Evolutionary conservation across 2,797 vertebrate genomes (phyloP).

Genomic region (Gallinago solitaria): DNA sequence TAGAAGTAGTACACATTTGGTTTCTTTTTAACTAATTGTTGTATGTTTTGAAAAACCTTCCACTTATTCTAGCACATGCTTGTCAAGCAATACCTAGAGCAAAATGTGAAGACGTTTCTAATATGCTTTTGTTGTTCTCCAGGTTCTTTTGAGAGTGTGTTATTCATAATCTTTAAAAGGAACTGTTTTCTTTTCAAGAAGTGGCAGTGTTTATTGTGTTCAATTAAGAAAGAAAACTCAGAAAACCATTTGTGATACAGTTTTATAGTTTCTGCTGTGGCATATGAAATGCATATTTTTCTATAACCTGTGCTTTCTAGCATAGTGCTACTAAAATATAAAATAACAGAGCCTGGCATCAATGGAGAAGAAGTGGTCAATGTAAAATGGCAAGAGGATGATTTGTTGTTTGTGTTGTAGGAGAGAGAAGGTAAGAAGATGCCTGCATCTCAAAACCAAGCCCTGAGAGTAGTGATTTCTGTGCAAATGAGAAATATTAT

Average conservation of each 20-base stretch:
- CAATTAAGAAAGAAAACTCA: background rate
- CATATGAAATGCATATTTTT: background rate
- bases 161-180: background rate
- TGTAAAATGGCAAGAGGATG: background rate
- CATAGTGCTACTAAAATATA: background rate
- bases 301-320: background rate
- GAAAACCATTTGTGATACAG: background rate
- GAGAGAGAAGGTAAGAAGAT: background rate
- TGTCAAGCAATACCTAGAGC: background rate
- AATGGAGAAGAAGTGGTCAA: background rate
- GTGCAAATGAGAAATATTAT: conserved; percentile 31
- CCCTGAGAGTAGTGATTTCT: background rate
- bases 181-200: background rate
- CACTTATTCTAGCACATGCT: background rate
- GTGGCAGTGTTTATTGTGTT: background rate
- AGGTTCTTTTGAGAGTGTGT: background rate
- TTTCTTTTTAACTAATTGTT: background rate
- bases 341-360: background rate
- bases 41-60: background rate
- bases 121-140: background rate
- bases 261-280: background rate
- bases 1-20: background rate
- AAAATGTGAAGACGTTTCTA: background rate
- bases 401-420: background rate
- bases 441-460: background rate